Evolutionary conservation across 30 jellyfish, hydroid and myxozoan genomes (phyloP).

Genomic region (Rhopilema esculentum): DNA sequence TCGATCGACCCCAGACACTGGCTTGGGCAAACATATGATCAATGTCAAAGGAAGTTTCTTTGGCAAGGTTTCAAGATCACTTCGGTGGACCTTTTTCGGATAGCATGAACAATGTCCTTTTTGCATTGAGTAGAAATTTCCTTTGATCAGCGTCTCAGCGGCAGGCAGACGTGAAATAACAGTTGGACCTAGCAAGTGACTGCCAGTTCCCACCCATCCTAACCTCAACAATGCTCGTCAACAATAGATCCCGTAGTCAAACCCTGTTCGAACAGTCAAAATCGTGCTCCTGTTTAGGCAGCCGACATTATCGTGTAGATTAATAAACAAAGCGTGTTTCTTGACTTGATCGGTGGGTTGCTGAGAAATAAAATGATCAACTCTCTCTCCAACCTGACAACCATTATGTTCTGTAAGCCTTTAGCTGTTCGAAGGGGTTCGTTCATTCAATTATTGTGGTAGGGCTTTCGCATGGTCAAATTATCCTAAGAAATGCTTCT

Average conservation of each 20-base stretch:
- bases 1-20: background rate
- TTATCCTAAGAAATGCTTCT: background rate
- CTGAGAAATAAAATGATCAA: background rate
- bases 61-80: slow-evolving; percentile 19
- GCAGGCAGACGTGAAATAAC: slow-evolving; percentile 35
- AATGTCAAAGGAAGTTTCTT: background rate
- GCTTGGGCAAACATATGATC: background rate
- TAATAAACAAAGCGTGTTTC: slow-evolving; percentile 10
- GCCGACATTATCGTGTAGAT: slow-evolving; percentile 14
- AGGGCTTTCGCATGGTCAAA: background rate
- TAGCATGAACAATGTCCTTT: background rate
- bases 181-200: background rate
- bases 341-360: slow-evolving; percentile 13
- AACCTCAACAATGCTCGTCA: slow-evolving; percentile 12
- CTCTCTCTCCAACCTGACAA: background rate
- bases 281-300: slow-evolving; percentile 14
- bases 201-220: slow-evolving; percentile 28
- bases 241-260: background rate
- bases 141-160: slow-evolving; percentile 30
- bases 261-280: slow-evolving; percentile 38
- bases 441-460: background rate
- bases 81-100: background rate
- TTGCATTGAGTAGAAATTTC: background rate
- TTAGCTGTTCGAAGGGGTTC: background rate
- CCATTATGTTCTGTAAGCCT: background rate